Evolutionary conservation across 2,113 vertebrate genomes (phyloP).

Genomic region (Ammodytes dubius): DNA sequence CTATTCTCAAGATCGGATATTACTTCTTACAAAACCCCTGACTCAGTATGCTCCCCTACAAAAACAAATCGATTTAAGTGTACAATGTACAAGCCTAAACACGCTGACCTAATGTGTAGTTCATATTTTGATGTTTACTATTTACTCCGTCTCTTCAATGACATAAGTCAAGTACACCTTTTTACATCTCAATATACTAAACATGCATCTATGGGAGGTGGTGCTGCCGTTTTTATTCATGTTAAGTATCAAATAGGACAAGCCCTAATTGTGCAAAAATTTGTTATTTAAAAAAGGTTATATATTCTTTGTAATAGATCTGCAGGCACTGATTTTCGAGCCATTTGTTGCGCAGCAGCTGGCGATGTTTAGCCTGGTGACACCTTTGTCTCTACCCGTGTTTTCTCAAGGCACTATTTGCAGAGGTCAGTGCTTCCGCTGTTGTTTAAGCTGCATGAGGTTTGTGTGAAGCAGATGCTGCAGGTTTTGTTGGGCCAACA

Average conservation of each 20-base stretch:
- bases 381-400: constrained; percentile 54
- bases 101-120: not conserved
- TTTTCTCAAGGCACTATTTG: constrained; percentile 54
- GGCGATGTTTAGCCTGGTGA: constrained; percentile 53
- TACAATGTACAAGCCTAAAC: not conserved
- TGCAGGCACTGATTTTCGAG: not conserved
- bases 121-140: not conserved
- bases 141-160: not conserved
- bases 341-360: constrained; percentile 63
- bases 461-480: constrained; percentile 46
- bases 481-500: constrained; percentile 30
- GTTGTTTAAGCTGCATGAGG: constrained; percentile 14
- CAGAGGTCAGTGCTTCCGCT: constrained; percentile 58
- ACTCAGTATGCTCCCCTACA: too few relatives aligned
- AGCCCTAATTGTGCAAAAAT: not conserved
- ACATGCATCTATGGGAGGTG: not conserved
- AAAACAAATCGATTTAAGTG: too few relatives aligned
- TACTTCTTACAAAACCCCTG: too few relatives aligned
- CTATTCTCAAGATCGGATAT: not conserved
- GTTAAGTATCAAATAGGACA: not conserved
- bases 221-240: not conserved
- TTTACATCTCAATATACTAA: not conserved
- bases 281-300: not conserved
- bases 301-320: constrained; percentile 1
- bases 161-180: not conserved